These are phyloP conservation scores for Acropternis orthonyx DNA, from an alignment of 2,797 vertebrate species.

Conservation along the genomic window DNA sequence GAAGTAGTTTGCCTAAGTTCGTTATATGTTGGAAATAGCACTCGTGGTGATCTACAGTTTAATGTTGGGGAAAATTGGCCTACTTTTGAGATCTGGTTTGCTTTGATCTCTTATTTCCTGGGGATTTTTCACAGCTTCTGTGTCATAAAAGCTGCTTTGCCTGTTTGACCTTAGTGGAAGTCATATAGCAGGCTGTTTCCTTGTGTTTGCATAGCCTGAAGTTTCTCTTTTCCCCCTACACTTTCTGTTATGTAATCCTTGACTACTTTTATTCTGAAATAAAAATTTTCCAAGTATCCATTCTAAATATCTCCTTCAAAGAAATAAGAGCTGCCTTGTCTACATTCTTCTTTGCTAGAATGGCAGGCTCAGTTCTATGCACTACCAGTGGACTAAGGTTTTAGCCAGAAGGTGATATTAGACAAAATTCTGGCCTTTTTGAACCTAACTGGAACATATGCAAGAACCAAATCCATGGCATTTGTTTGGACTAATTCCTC, in stretches of 20 bases:
- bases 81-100: slow-evolving; percentile 12
- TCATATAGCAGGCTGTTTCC: not conserved
- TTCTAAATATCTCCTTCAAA: not conserved
- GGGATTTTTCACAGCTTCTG: slow-evolving; percentile 28
- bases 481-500: not conserved
- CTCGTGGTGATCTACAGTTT: not conserved
- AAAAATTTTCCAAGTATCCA: not conserved
- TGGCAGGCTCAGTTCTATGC: not conserved
- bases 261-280: not conserved
- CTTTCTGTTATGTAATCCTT: not conserved
- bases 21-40: not conserved
- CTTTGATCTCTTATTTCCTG: slow-evolving; percentile 39
- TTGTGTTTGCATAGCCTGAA: not conserved
- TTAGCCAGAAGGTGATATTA: not conserved
- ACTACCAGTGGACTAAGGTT: not conserved
- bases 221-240: not conserved
- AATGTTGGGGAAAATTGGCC: not conserved
- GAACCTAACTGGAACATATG: not conserved
- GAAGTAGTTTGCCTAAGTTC: not conserved
- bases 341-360: not conserved
- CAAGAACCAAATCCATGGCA: not conserved
- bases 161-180: not conserved
- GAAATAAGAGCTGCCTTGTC: not conserved
- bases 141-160: slow-evolving; percentile 21
- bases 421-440: not conserved